A percentile compares a stretch with the other conserved stretches of the same genome.
Conservation (phyloP, 2,888 invertebrate genomes). For the Andrena haemorrhoa region DNA sequence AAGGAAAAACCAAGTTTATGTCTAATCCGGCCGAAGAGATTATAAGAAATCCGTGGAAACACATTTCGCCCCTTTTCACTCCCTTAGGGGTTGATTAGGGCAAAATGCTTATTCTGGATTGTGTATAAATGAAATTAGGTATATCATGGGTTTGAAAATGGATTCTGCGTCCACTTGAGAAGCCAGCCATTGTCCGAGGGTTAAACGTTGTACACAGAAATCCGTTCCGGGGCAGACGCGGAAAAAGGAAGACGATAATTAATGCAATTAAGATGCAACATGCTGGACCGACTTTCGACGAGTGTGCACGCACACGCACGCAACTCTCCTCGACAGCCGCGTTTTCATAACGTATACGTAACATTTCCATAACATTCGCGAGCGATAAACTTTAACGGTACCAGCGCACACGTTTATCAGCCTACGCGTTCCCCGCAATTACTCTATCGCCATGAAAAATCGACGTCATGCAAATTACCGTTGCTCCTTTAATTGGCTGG, state of each 20-base stretch:
- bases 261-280: slow-evolving; percentile 47
- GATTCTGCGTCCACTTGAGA: too few relatives aligned
- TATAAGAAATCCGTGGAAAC: too few relatives aligned
- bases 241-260: slow-evolving; percentile 57
- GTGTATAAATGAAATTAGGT: too few relatives aligned
- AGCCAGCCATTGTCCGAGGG: too few relatives aligned
- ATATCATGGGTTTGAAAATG: too few relatives aligned
- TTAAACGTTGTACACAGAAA: slow-evolving; percentile 16
- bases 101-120: too few relatives aligned
- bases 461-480: not conserved
- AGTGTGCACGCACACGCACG: too few relatives aligned
- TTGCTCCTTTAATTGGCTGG: slow-evolving; percentile 3
- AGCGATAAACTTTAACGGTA: slow-evolving; percentile 32
- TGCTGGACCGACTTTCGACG: not conserved
- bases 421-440: slow-evolving; percentile 20
- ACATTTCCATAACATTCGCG: slow-evolving; percentile 32
- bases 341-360: slow-evolving; percentile 15
- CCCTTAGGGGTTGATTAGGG: too few relatives aligned
- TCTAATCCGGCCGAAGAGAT: too few relatives aligned
- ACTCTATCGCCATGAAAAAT: not conserved
- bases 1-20: too few relatives aligned
- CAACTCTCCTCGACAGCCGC: not conserved
- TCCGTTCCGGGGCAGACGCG: slow-evolving; percentile 26
- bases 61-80: too few relatives aligned
- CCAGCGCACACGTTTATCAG: slow-evolving; percentile 17